These are phyloP conservation scores for Nerophis ophidion DNA, from an alignment of 2,113 vertebrate species.

Conservation along the genomic window DNA sequence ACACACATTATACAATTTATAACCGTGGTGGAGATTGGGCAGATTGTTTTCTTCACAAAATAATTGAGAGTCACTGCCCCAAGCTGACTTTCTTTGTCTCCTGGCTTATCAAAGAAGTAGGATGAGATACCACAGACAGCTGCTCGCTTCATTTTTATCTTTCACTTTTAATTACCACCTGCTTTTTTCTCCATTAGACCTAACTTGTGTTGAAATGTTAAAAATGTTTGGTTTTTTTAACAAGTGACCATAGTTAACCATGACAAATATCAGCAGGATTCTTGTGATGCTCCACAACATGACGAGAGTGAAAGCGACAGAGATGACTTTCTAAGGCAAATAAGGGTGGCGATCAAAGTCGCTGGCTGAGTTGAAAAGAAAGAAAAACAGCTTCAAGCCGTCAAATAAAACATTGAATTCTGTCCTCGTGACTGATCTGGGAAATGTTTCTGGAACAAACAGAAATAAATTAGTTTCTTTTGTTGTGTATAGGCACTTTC, in stretches of 20 bases:
- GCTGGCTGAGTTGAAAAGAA: not conserved
- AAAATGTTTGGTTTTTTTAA: not conserved
- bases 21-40: too few species aligned
- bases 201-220: not conserved
- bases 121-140: not conserved
- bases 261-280: not conserved
- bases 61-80: too few species aligned
- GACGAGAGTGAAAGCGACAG: not conserved
- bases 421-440: not conserved
- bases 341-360: slow-evolving; percentile 7
- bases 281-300: not conserved
- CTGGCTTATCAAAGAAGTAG: not conserved
- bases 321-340: slow-evolving; percentile 11
- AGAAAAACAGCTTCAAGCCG: not conserved
- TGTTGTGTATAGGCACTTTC: not conserved
- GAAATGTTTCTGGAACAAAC: not conserved
- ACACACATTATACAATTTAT: too few species aligned
- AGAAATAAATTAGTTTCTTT: not conserved
- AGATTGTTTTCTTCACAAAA: too few species aligned
- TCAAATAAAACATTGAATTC: not conserved
- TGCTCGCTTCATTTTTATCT: not conserved
- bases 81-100: not conserved
- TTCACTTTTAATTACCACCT: not conserved
- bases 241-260: not conserved
- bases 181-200: slow-evolving; percentile 1